These are phyloP conservation scores for Panthera leo DNA, from an alignment of 2,113 vertebrate genomes.

Conservation along the genomic window DNA sequence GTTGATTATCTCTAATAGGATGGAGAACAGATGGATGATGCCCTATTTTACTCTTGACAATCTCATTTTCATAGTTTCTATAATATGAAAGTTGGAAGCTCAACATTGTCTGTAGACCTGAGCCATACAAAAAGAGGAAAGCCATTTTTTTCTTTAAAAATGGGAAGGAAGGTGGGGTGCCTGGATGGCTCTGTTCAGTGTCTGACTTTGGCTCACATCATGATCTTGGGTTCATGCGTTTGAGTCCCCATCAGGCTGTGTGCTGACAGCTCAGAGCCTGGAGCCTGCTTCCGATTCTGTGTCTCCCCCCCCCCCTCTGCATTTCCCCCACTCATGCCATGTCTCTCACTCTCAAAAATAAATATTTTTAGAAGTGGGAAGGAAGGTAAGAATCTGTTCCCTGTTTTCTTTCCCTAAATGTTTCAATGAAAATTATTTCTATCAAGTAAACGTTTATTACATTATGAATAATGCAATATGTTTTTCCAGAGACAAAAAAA, in stretches of 20 bases:
- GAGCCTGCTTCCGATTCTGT: too few relatives aligned
- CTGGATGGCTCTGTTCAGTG: too few relatives aligned
- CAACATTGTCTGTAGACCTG: background rate
- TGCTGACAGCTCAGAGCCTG: too few relatives aligned
- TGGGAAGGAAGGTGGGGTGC: too few relatives aligned
- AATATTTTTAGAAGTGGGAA: too few relatives aligned
- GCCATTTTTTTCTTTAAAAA: background rate
- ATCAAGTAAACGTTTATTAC: background rate
- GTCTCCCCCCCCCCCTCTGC: too few relatives aligned
- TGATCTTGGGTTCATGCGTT: too few relatives aligned
- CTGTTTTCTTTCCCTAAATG: background rate
- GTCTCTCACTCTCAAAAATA: too few relatives aligned
- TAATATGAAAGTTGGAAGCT: background rate
- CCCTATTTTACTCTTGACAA: background rate
- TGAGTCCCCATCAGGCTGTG: too few relatives aligned
- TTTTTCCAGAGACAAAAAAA: background rate
- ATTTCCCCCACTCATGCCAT: too few relatives aligned
- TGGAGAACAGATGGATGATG: background rate
- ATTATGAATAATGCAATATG: constrained; percentile 25
- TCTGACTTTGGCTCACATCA: too few relatives aligned
- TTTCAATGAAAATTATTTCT: background rate
- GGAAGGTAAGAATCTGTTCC: background rate
- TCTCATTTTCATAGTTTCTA: background rate
- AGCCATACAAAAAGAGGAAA: background rate
- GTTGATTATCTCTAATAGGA: background rate